Percentiles rank a stretch among this genome's conserved stretches.
phyloP scores from a whole-genome alignment of 2,113 vertebrate genomes.

The Coregonus clupeaformis region DNA sequence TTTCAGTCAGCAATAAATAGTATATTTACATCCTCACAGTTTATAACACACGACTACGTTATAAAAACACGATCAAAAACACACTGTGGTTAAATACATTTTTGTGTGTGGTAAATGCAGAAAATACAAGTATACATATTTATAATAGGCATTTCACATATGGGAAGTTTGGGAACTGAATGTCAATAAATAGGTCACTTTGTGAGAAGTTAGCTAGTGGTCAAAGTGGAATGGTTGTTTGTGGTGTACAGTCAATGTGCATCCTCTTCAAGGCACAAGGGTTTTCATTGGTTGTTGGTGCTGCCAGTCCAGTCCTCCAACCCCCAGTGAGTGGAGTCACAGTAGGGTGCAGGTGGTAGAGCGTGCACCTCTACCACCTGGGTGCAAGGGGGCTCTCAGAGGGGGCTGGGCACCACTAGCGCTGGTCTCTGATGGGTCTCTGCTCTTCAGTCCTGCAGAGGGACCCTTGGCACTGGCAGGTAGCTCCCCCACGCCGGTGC shows the following conservation, averaged over 20 bases:
- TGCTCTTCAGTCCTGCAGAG: neutral
- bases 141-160: slow-evolving; percentile 10
- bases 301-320: neutral
- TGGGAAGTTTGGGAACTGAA: neutral
- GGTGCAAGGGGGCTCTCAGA: neutral
- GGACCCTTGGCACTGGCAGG: slow-evolving; percentile 1
- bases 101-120: neutral
- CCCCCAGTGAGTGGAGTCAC: slow-evolving; percentile 29
- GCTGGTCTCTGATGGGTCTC: neutral
- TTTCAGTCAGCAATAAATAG: slow-evolving; percentile 22
- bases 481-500: neutral
- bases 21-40: neutral
- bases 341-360: slow-evolving; percentile 67
- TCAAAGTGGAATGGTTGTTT: slow-evolving; percentile 10
- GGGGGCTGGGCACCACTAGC: neutral
- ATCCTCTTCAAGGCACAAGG: neutral
- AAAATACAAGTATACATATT: slow-evolving; percentile 5
- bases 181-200: slow-evolving; percentile 2
- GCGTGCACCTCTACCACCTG: slow-evolving; percentile 38
- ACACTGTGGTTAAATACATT: neutral
- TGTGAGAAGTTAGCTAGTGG: slow-evolving; percentile 1
- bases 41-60: neutral
- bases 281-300: neutral
- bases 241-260: neutral
- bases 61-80: neutral